These are phyloP conservation scores for Dermolepida albohirtum DNA, from an alignment of 2,888 invertebrate genomes.

Conservation along the genomic window DNA sequence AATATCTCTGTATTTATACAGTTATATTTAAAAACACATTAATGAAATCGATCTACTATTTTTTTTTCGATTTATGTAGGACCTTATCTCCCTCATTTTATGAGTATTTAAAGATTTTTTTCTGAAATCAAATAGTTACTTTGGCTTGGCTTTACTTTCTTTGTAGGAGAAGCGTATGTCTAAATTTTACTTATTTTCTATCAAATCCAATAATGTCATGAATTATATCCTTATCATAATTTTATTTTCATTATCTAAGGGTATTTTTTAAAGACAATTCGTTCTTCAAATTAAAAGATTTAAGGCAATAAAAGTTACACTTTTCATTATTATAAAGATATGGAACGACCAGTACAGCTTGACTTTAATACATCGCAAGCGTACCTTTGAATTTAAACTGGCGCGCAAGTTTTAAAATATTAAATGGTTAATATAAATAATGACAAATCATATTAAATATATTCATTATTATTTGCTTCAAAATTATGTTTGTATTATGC, in stretches of 20 bases:
- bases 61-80: slow-evolving; percentile 64
- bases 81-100: slow-evolving; percentile 60
- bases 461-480: too few relatives aligned
- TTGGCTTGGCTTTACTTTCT: slow-evolving; percentile 45
- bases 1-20: slow-evolving; percentile 70
- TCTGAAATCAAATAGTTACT: slow-evolving; percentile 46
- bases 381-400: slow-evolving; percentile 34
- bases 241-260: neutral
- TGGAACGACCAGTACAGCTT: slow-evolving; percentile 10
- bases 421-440: slow-evolving; percentile 4
- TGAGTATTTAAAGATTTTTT: slow-evolving; percentile 57
- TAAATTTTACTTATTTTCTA: slow-evolving; percentile 10
- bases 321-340: too few relatives aligned
- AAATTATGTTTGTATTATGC: neutral
- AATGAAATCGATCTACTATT: slow-evolving; percentile 67
- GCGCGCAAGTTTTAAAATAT: slow-evolving; percentile 29
- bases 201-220: neutral
- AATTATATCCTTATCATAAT: neutral
- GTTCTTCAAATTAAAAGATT: too few relatives aligned
- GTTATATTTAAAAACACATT: slow-evolving; percentile 63
- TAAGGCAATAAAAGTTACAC: too few relatives aligned
- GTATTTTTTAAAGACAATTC: too few relatives aligned
- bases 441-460: neutral
- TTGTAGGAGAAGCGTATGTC: slow-evolving; percentile 25
- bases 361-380: slow-evolving; percentile 1